Conservation (phyloP, 2,888 invertebrate genomes). For the Cheilosia grossa region DNA sequence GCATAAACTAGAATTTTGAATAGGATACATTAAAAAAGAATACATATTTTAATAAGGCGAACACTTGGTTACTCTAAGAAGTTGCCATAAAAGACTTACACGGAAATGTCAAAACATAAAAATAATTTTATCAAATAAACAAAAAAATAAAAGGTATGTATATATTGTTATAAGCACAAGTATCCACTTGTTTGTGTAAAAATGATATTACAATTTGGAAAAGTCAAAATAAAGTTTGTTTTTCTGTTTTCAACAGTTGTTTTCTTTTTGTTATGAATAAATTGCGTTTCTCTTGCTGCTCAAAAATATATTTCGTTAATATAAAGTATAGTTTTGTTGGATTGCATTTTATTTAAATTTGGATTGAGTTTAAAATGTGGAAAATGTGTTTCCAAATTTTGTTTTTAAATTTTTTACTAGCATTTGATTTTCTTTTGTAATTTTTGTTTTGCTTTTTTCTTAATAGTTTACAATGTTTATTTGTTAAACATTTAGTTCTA, state of each 20-base stretch:
- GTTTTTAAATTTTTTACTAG: constrained; percentile 11
- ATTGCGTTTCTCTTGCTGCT: constrained; percentile 44
- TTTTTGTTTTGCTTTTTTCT: constrained; percentile 24
- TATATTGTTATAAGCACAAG: constrained; percentile 12
- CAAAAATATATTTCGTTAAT: constrained; percentile 55
- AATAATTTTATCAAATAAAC: constrained; percentile 29
- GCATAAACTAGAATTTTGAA: constrained; percentile 18
- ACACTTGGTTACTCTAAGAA: not conserved
- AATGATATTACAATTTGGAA: constrained; percentile 34
- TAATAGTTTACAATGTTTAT: constrained; percentile 49
- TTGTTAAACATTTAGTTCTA: constrained; percentile 44
- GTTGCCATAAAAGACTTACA: constrained; percentile 18
- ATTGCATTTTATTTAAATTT: constrained; percentile 41
- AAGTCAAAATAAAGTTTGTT: constrained; percentile 58
- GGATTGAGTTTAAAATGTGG: constrained; percentile 37
- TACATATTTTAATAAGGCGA: constrained; percentile 16
- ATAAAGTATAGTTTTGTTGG: constrained; percentile 25
- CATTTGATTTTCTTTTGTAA: constrained; percentile 23
- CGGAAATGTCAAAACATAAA: constrained; percentile 35
- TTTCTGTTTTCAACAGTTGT: constrained; percentile 45
- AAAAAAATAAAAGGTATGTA: not conserved
- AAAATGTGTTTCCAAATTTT: constrained; percentile 25
- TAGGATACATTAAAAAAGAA: constrained; percentile 30
- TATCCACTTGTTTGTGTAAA: constrained; percentile 39
- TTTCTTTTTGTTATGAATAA: constrained; percentile 52